Percentiles rank a stretch among this genome's conserved stretches.
Conservation (phyloP, 1,140 invertebrate species). For the Tachypleus tridentatus region DNA sequence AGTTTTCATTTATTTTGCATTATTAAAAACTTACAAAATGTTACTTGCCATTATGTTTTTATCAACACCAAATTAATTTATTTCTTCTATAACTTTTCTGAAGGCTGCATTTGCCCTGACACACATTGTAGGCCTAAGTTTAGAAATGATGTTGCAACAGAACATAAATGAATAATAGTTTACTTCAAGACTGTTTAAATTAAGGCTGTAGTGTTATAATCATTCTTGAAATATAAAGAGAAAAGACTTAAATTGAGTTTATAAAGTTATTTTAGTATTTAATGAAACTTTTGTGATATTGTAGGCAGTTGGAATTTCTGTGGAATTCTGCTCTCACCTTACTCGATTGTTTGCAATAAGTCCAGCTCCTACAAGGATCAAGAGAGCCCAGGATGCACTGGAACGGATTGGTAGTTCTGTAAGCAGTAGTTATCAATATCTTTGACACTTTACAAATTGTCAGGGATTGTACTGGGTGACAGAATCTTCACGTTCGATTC, state of each 20-base stretch:
- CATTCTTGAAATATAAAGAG: not conserved
- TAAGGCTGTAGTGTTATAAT: not conserved
- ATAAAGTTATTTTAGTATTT: conserved; percentile 7
- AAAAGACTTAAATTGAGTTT: too few relatives aligned
- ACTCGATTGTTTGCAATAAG: conserved; percentile 40
- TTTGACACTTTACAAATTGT: not conserved
- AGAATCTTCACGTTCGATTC: not conserved
- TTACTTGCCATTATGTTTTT: too few relatives aligned
- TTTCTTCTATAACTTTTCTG: too few relatives aligned
- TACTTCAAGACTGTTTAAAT: too few relatives aligned
- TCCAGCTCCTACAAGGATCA: conserved; percentile 30
- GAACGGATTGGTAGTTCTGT: conserved; percentile 44
- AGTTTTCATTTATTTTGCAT: not conserved
- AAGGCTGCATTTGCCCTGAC: too few relatives aligned
- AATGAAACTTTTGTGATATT: not conserved
- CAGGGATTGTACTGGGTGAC: too few relatives aligned
- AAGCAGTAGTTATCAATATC: conserved; percentile 24
- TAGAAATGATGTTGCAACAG: too few relatives aligned
- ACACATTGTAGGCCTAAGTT: too few relatives aligned
- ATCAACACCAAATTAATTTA: too few relatives aligned
- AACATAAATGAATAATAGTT: too few relatives aligned
- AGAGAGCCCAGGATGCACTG: conserved; percentile 40
- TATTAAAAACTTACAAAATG: not conserved
- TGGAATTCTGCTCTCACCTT: conserved; percentile 47
- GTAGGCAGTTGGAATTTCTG: conserved; percentile 45